Percentiles rank a stretch among this genome's conserved stretches.
These are phyloP conservation scores for Hypocryptadius cinnamomeus DNA, from an alignment of 2,113 vertebrate genomes.

Conservation along the genomic window DNA sequence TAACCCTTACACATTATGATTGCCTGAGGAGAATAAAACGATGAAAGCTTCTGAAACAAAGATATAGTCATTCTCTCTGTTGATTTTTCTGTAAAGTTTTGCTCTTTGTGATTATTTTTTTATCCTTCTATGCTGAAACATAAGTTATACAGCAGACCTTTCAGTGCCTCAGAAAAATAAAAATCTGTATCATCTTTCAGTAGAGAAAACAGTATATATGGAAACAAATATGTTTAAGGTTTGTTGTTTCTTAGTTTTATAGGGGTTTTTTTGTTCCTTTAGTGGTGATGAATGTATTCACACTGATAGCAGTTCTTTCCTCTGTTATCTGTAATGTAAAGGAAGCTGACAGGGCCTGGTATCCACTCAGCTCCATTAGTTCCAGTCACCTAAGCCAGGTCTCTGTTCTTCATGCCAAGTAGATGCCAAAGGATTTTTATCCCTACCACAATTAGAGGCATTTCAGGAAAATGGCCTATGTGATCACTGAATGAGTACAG, in stretches of 20 bases:
- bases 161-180: not conserved
- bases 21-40: not conserved
- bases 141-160: not conserved
- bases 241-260: not conserved
- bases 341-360: not conserved
- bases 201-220: not conserved
- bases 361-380: not conserved
- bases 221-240: not conserved
- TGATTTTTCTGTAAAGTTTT: not conserved
- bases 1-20: constrained; percentile 26
- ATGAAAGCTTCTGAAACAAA: not conserved
- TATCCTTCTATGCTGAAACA: not conserved
- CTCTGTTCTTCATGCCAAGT: not conserved
- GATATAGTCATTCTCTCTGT: not conserved
- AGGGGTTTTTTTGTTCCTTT: not conserved
- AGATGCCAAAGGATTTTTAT: not conserved
- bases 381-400: not conserved
- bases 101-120: not conserved
- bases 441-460: not conserved
- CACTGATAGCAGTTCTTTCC: not conserved
- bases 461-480: not conserved
- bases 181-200: not conserved
- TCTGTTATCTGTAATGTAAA: not conserved
- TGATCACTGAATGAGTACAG: not conserved
- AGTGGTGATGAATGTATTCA: not conserved